phyloP scores from a whole-genome alignment of 2,888 invertebrate genomes.

The Thymelicus sylvestris region DNA sequence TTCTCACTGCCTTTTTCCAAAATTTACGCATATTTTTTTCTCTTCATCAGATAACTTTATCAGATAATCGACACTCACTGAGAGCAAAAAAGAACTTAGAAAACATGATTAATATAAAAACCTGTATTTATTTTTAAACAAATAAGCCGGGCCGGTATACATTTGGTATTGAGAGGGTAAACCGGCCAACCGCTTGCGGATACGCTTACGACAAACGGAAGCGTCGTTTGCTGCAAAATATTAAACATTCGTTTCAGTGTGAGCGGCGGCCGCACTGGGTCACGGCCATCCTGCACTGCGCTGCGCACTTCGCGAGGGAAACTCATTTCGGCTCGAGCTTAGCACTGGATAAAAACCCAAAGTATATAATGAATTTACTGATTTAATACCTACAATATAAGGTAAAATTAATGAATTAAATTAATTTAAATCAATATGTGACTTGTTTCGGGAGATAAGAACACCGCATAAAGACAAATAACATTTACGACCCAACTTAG shows the following conservation, averaged over 20 bases:
- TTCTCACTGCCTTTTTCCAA: no score
- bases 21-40: no score
- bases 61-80: no score
- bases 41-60: no score
- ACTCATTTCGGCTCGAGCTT: neutral
- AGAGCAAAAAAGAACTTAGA: no score
- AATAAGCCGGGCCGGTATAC: neutral
- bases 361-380: neutral
- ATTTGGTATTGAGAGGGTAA: neutral
- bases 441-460: no score
- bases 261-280: neutral
- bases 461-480: no score
- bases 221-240: neutral
- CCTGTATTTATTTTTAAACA: no score
- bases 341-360: neutral
- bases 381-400: neutral
- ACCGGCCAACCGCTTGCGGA: neutral
- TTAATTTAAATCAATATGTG: no score
- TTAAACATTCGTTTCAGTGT: slow-evolving; percentile 5
- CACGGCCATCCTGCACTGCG: neutral
- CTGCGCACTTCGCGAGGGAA: neutral
- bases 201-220: slow-evolving; percentile 1
- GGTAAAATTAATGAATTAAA: neutral
- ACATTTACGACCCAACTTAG: no score
- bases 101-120: no score